Conservation (phyloP, 2,888 invertebrate species). For the Euplagia quadripunctaria region DNA sequence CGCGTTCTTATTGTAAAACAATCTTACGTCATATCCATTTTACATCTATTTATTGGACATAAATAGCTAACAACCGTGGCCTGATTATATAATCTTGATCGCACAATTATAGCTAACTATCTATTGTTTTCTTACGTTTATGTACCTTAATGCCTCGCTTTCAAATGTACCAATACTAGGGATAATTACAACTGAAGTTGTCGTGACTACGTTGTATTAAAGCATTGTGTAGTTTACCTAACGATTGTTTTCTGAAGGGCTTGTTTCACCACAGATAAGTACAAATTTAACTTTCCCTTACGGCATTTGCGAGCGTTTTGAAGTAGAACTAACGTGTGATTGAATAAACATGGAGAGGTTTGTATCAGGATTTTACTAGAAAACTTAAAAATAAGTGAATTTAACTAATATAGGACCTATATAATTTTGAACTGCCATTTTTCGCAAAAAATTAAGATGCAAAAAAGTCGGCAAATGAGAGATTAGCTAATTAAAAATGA, state of each 20-base stretch:
- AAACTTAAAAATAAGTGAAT: too few relatives aligned
- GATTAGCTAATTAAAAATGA: neutral
- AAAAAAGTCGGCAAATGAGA: neutral
- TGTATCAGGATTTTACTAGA: too few relatives aligned
- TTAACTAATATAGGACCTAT: too few relatives aligned
- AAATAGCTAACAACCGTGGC: constrained; percentile 34
- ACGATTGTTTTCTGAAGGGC: neutral
- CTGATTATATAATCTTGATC: constrained; percentile 44
- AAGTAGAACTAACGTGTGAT: neutral
- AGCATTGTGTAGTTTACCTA: constrained; percentile 22
- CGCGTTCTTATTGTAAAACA: too few relatives aligned
- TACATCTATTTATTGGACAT: neutral
- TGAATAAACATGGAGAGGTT: too few relatives aligned
- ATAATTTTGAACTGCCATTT: neutral
- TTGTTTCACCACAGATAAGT: neutral
- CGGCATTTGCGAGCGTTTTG: neutral
- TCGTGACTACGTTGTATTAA: constrained; percentile 25
- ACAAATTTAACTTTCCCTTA: neutral
- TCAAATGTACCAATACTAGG: constrained; percentile 31
- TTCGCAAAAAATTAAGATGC: neutral
- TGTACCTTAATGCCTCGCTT: constrained; percentile 8
- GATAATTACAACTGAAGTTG: constrained; percentile 27
- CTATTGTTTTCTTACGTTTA: constrained; percentile 44
- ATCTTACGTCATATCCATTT: neutral
- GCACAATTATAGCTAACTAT: constrained; percentile 39